Percentiles rank a stretch among this genome's conserved stretches.
Conservation (phyloP, 2,888 invertebrate genomes). For the Arctia plantaginis region DNA sequence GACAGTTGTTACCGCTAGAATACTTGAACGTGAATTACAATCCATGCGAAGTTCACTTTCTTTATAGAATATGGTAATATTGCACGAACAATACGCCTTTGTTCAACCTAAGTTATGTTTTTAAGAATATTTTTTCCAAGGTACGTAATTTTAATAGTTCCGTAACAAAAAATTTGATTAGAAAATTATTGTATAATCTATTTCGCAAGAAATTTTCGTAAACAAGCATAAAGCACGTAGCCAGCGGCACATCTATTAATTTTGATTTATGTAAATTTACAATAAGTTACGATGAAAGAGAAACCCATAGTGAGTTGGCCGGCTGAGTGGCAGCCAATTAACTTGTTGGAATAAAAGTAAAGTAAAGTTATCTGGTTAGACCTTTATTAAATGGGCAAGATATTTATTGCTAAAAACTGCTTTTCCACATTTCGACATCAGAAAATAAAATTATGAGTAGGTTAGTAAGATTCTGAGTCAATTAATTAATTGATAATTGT, state of each 20-base stretch:
- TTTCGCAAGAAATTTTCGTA: constrained; percentile 57
- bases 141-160: constrained; percentile 9
- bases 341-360: constrained; percentile 9
- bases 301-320: constrained; percentile 33
- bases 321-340: constrained; percentile 17
- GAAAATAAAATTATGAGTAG: background rate
- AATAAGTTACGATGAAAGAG: constrained; percentile 48
- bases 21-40: constrained; percentile 35
- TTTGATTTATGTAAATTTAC: constrained; percentile 64
- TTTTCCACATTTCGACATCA: background rate
- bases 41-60: constrained; percentile 35
- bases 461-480: background rate
- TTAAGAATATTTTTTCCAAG: background rate
- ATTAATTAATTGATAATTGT: background rate
- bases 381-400: background rate
- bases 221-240: constrained; percentile 42
- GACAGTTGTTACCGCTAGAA: constrained; percentile 16
- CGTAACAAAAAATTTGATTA: constrained; percentile 12
- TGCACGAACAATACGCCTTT: constrained; percentile 26
- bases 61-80: constrained; percentile 37
- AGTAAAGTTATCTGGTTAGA: background rate
- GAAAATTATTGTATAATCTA: constrained; percentile 49
- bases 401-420: background rate
- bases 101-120: constrained; percentile 3
- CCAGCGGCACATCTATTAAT: constrained; percentile 51